A percentile compares a stretch with the other conserved stretches of the same genome.
Evolutionary conservation across 2,888 invertebrate species (phyloP).

Genomic region (Chrysina gloriosa): DNA sequence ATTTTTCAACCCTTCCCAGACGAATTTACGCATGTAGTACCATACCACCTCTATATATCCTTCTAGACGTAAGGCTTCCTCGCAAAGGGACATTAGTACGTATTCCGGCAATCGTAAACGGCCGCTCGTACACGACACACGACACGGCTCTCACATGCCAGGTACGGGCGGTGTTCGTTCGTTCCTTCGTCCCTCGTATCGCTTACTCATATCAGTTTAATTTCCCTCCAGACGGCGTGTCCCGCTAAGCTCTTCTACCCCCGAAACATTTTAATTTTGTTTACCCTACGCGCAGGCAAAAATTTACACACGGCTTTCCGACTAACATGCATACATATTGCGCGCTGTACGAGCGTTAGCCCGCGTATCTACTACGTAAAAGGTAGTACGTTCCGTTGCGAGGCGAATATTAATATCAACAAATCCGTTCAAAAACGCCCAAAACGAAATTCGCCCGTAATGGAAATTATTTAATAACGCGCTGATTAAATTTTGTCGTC

Average conservation of each 20-base stretch:
- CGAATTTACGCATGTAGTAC: neutral
- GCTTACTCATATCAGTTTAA: constrained; percentile 58
- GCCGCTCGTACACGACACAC: constrained; percentile 1
- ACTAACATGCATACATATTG: too few species aligned
- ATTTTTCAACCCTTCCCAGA: too few species aligned
- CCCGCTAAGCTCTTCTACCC: constrained; percentile 12
- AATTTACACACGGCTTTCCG: constrained; percentile 20
- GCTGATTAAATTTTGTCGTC: too few species aligned
- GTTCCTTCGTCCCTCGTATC: constrained; percentile 53
- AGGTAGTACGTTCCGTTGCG: too few species aligned
- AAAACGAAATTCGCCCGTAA: too few species aligned
- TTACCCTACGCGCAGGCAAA: constrained; percentile 17
- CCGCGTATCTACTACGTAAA: too few species aligned
- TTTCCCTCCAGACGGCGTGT: constrained; percentile 54
- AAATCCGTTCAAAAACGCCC: too few species aligned
- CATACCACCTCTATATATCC: neutral
- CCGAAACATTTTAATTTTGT: constrained; percentile 32
- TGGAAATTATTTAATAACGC: too few species aligned
- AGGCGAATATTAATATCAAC: too few species aligned
- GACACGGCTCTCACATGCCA: constrained; percentile 13
- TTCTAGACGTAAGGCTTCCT: constrained; percentile 1
- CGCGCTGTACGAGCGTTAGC: too few species aligned
- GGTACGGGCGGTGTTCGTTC: constrained; percentile 15
- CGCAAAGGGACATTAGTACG: constrained; percentile 7
- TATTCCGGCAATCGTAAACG: constrained; percentile 19